Conservation (phyloP, 1,140 invertebrate species). For the roundworm (Caenorhabditis elegans) region DNA sequence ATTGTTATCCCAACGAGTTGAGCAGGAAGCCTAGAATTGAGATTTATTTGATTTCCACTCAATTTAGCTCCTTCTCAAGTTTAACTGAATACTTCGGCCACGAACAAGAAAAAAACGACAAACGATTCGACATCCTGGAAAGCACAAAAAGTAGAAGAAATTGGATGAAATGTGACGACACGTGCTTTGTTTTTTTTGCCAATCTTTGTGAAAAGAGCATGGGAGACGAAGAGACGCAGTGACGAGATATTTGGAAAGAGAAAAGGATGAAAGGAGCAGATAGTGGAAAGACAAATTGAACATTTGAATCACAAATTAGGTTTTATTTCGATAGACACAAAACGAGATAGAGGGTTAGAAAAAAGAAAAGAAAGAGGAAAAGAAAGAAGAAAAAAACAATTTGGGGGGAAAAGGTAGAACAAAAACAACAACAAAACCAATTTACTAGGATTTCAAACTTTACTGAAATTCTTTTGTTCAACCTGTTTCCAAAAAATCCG, state of each 20-base stretch:
- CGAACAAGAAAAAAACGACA: neutral
- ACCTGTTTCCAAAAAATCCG: too few relatives aligned
- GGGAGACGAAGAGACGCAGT: neutral
- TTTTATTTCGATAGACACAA: constrained; percentile 12
- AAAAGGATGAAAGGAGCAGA: constrained; percentile 23
- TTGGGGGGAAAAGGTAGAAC: neutral
- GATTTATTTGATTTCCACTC: too few relatives aligned
- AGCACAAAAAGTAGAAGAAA: neutral
- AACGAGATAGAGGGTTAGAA: neutral
- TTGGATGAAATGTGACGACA: constrained; percentile 29
- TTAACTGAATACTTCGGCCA: too few relatives aligned
- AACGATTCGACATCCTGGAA: neutral
- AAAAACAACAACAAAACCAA: constrained; percentile 1
- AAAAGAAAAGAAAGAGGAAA: neutral
- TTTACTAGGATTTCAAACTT: too few relatives aligned
- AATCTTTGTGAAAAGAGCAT: neutral
- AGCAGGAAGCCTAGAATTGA: too few relatives aligned
- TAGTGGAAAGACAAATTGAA: constrained; percentile 6
- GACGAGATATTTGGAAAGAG: neutral
- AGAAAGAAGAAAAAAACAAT: neutral
- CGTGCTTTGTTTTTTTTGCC: neutral
- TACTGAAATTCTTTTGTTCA: too few relatives aligned
- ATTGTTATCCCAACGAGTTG: too few relatives aligned
- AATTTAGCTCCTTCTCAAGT: too few relatives aligned
- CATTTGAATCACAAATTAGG: constrained; percentile 33